phyloP scores from a whole-genome alignment of 1,140 invertebrate genomes.

The Dendroctonus ponderosae region DNA sequence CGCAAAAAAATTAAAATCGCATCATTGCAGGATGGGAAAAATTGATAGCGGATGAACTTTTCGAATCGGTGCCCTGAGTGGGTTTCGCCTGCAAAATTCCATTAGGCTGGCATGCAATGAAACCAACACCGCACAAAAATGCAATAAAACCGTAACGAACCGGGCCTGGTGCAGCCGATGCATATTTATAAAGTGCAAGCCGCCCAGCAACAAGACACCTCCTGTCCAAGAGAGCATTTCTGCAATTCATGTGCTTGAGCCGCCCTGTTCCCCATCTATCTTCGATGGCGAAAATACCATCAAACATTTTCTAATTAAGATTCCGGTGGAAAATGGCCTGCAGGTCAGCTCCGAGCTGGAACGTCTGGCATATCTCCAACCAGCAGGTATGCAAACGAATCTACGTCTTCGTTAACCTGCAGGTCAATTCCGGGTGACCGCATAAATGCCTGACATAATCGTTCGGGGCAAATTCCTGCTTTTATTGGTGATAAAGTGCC shows the following conservation, averaged over 20 bases:
- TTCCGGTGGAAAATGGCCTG: background rate
- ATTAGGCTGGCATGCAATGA: too few relatives aligned
- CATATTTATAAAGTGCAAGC: slow-evolving; percentile 19
- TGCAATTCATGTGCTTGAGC: slow-evolving; percentile 8
- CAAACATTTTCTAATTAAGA: background rate
- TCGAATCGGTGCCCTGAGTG: too few relatives aligned
- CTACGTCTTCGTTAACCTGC: slow-evolving; percentile 18
- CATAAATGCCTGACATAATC: slow-evolving; percentile 12
- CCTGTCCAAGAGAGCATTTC: slow-evolving; percentile 13
- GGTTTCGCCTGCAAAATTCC: too few relatives aligned
- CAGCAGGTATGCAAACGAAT: background rate
- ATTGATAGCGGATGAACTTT: too few relatives aligned
- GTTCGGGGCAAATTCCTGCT: too few relatives aligned
- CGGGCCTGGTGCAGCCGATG: background rate
- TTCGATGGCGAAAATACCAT: background rate
- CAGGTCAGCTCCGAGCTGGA: background rate
- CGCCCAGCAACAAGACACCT: slow-evolving; percentile 14
- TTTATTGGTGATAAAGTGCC: too few relatives aligned
- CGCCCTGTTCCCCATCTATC: slow-evolving; percentile 1
- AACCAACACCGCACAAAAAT: background rate
- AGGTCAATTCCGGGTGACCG: slow-evolving; percentile 7
- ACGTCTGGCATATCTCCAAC: slow-evolving; percentile 8
- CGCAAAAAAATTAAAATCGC: too few relatives aligned
- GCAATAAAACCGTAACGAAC: background rate
- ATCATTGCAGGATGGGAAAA: too few relatives aligned